Percentiles rank a stretch among this genome's conserved stretches.
Evolutionary conservation across 1,140 invertebrate species (phyloP).

Genomic region (Matsumurasca onukii): DNA sequence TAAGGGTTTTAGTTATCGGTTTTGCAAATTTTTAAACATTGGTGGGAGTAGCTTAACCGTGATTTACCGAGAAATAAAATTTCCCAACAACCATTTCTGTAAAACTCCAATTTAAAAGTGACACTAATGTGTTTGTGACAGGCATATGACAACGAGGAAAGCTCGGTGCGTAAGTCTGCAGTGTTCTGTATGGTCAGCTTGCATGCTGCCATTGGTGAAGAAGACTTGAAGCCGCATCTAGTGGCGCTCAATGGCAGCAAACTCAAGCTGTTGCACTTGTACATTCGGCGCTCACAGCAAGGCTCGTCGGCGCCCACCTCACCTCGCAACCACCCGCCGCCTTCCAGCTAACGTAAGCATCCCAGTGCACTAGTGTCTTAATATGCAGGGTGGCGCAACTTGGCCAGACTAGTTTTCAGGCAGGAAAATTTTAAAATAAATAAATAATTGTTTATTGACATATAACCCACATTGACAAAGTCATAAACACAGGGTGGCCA

Average conservation of each 20-base stretch:
- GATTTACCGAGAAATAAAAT: too few species aligned
- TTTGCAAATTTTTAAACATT: too few species aligned
- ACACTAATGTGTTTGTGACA: too few species aligned
- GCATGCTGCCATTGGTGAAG: constrained; percentile 82
- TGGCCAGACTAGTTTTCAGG: background rate
- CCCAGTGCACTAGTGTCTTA: background rate
- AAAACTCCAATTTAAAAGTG: too few species aligned
- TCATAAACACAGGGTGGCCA: too few species aligned
- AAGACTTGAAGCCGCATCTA: constrained; percentile 75
- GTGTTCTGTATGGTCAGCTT: constrained; percentile 95
- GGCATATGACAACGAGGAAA: constrained; percentile 86
- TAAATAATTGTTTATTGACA: background rate
- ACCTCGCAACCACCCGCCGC: constrained; percentile 30
- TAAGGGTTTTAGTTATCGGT: too few species aligned
- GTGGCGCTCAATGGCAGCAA: constrained; percentile 81
- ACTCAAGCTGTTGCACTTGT: constrained; percentile 71
- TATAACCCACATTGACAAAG: too few species aligned
- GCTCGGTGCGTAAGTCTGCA: constrained; percentile 87
- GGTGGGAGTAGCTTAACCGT: too few species aligned
- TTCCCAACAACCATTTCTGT: too few species aligned
- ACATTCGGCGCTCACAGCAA: constrained; percentile 64
- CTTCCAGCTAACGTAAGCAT: constrained; percentile 12
- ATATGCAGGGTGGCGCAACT: background rate
- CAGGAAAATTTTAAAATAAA: background rate
- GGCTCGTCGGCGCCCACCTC: constrained; percentile 45